A percentile compares a stretch with the other conserved stretches of the same genome.
Conservation (phyloP, 2,797 vertebrate species). For the Gadopsis marmoratus region DNA sequence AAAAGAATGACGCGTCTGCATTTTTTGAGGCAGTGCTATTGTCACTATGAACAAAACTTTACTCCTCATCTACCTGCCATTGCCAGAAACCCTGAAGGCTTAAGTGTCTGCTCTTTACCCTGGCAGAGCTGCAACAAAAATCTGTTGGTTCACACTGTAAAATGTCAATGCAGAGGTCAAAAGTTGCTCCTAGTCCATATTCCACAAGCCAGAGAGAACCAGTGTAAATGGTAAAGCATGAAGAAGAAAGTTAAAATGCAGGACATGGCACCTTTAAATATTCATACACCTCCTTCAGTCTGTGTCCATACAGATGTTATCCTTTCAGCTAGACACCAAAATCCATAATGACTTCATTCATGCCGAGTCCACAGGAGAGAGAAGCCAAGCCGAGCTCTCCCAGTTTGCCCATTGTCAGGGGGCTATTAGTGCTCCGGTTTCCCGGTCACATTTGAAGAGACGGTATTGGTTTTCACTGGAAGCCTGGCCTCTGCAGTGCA, state of each 20-base stretch:
- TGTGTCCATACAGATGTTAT: conserved; percentile 66
- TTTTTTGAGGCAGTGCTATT: background rate
- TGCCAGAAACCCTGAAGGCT: background rate
- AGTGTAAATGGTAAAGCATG: background rate
- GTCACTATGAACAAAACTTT: background rate
- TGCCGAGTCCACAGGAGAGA: conserved; percentile 44
- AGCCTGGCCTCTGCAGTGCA: conserved; percentile 61
- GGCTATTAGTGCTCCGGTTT: conserved; percentile 70
- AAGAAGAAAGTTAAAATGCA: background rate
- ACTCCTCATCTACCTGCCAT: background rate
- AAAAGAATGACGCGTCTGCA: background rate
- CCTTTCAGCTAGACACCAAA: conserved; percentile 43
- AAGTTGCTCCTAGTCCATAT: too few species aligned
- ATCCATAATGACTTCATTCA: conserved; percentile 75
- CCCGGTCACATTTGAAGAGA: conserved; percentile 67
- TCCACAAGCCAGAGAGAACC: background rate
- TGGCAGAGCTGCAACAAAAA: background rate
- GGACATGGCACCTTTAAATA: conserved; percentile 11
- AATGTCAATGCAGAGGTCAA: background rate
- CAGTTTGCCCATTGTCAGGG: conserved; percentile 65
- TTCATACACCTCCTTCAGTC: conserved; percentile 26
- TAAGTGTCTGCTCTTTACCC: conserved; percentile 9
- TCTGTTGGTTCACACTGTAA: background rate
- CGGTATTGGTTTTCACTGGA: conserved; percentile 72
- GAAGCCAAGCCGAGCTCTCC: conserved; percentile 49